These are phyloP conservation scores for Leptinotarsa undecemlineata DNA, from an alignment of 1,140 invertebrate genomes.

Conservation along the genomic window DNA sequence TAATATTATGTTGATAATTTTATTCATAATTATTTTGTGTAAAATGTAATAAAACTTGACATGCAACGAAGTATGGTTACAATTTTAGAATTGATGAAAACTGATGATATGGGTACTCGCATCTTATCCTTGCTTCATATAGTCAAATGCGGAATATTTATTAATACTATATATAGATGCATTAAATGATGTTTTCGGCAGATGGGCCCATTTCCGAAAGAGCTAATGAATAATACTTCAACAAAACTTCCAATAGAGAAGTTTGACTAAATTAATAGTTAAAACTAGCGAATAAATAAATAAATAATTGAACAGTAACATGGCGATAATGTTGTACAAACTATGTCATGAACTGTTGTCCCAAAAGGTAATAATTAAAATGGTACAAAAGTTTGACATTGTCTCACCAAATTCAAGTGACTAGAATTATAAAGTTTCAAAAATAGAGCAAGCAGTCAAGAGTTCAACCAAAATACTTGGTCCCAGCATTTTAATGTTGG, in stretches of 20 bases:
- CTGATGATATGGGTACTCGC: slow-evolving; percentile 43
- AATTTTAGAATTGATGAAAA: slow-evolving; percentile 37
- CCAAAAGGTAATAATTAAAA: not conserved
- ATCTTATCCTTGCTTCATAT: slow-evolving; percentile 33
- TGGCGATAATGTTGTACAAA: not conserved
- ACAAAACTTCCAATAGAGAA: not conserved
- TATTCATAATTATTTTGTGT: slow-evolving; percentile 53
- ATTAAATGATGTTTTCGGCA: slow-evolving; percentile 20
- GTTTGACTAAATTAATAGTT: not conserved
- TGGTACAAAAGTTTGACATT: not conserved
- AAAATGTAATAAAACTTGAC: slow-evolving; percentile 55
- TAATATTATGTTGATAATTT: slow-evolving; percentile 52
- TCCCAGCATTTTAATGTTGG: slow-evolving; percentile 47
- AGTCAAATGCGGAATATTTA: slow-evolving; percentile 33
- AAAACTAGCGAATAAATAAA: slow-evolving; percentile 29
- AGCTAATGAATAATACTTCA: not conserved
- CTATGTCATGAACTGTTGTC: too few relatives aligned
- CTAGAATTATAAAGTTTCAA: slow-evolving; percentile 15
- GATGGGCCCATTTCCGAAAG: slow-evolving; percentile 16
- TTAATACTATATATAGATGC: slow-evolving; percentile 47
- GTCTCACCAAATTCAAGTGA: slow-evolving; percentile 24
- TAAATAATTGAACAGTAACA: slow-evolving; percentile 39
- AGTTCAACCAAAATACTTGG: slow-evolving; percentile 25
- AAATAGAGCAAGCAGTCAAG: too few relatives aligned
- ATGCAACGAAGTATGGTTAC: slow-evolving; percentile 54